phyloP scores from a whole-genome alignment of 1,140 invertebrate species.

The Megalonaias nervosa region DNA sequence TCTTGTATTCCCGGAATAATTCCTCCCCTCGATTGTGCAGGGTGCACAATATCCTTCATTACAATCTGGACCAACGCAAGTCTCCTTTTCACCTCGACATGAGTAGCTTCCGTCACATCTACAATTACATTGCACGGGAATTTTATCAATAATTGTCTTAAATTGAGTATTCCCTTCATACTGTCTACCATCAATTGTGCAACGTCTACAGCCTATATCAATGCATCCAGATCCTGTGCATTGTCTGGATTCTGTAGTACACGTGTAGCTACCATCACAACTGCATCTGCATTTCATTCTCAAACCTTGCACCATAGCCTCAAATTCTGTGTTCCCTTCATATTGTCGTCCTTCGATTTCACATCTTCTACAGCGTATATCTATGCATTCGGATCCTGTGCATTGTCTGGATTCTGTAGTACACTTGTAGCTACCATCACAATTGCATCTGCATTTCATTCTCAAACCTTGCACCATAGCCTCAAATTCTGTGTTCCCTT shows the following conservation, averaged over 20 bases:
- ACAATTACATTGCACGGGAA: conserved; percentile 23
- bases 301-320: not conserved
- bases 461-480: conserved; percentile 1
- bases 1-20: conserved; percentile 8
- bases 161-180: conserved; percentile 8
- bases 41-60: conserved; percentile 5
- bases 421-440: conserved; percentile 16
- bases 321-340: conserved; percentile 9
- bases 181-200: conserved; percentile 19
- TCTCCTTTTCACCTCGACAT: conserved; percentile 21
- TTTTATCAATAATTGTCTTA: conserved; percentile 8
- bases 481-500: conserved; percentile 5
- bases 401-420: conserved; percentile 8
- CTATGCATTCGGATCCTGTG: conserved; percentile 18
- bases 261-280: conserved; percentile 17
- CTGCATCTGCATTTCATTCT: conserved; percentile 17
- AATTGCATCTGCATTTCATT: conserved; percentile 20
- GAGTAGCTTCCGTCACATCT: conserved; percentile 26
- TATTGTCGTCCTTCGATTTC: conserved; percentile 18
- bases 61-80: conserved; percentile 21
- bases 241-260: conserved; percentile 3
- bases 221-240: conserved; percentile 26
- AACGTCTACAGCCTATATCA: conserved; percentile 14
- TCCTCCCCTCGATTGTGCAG: conserved; percentile 9
- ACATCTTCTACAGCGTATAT: conserved; percentile 19